A percentile compares a stretch with the other conserved stretches of the same genome.
These are phyloP conservation scores for Numenius arquata DNA, from an alignment of 2,113 vertebrate species.

Conservation along the genomic window DNA sequence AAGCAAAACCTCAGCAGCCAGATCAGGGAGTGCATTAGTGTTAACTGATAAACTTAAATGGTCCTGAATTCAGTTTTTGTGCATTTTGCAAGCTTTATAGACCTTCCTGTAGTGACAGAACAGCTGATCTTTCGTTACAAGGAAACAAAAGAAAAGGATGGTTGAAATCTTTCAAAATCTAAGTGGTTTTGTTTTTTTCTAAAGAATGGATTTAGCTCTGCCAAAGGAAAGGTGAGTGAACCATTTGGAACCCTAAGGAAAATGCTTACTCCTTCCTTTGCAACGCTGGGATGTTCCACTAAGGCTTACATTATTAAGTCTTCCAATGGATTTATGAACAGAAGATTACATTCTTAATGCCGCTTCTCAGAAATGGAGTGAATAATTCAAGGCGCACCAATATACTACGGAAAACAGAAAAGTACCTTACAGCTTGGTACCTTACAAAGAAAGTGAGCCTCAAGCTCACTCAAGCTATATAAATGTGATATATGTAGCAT, in stretches of 20 bases:
- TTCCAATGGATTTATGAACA: constrained; percentile 61
- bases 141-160: background rate
- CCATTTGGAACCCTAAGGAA: constrained; percentile 19
- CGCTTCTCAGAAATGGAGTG: constrained; percentile 45
- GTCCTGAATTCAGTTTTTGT: background rate
- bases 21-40: background rate
- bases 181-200: background rate
- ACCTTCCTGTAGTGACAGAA: background rate
- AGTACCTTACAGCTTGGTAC: background rate
- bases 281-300: constrained; percentile 29
- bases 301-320: constrained; percentile 55
- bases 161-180: background rate
- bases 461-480: background rate
- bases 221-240: background rate
- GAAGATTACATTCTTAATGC: constrained; percentile 56
- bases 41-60: background rate
- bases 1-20: background rate
- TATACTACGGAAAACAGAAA: background rate
- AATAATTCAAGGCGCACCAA: constrained; percentile 41
- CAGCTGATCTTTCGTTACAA: background rate
- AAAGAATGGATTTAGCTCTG: background rate
- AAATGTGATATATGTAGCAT: background rate
- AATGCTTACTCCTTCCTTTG: constrained; percentile 28
- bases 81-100: background rate
- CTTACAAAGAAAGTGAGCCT: background rate